Percentiles rank a stretch among this genome's conserved stretches.
These are phyloP conservation scores for Acanthosepion pharaonis DNA, from an alignment of 2,888 invertebrate species.

Conservation along the genomic window DNA sequence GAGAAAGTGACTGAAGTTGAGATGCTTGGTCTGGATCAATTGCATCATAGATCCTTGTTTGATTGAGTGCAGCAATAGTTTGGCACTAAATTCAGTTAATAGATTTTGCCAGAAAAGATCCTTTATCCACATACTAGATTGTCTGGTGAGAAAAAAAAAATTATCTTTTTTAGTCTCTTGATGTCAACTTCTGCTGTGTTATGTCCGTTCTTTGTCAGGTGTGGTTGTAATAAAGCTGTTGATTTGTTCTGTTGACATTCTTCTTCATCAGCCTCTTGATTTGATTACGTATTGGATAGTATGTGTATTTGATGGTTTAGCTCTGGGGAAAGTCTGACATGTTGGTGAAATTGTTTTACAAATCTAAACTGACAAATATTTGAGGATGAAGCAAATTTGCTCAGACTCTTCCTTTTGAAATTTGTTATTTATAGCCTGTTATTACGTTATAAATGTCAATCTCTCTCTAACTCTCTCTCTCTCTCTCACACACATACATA, in stretches of 20 bases:
- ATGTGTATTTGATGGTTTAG: background rate
- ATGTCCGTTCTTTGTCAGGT: background rate
- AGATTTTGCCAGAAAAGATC: background rate
- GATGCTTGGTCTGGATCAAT: too few relatives aligned
- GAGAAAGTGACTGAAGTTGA: too few relatives aligned
- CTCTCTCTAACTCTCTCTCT: too few relatives aligned
- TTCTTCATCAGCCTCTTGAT: background rate
- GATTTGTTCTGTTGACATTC: background rate
- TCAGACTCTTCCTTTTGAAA: background rate
- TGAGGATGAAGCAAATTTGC: background rate
- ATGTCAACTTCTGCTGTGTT: background rate
- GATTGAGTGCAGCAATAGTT: too few relatives aligned
- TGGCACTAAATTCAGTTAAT: background rate
- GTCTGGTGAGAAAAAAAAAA: too few relatives aligned
- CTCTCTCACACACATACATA: background rate
- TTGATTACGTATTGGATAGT: background rate
- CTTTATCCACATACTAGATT: background rate
- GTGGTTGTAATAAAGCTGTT: background rate
- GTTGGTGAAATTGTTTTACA: background rate
- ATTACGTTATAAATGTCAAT: background rate
- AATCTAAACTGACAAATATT: background rate
- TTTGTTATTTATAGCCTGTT: background rate
- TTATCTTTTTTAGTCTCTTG: too few relatives aligned
- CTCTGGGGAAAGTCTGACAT: background rate
- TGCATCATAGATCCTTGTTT: too few relatives aligned